Evolutionary conservation across 2,113 vertebrate species (phyloP).

Genomic region (Siniperca knerii): DNA sequence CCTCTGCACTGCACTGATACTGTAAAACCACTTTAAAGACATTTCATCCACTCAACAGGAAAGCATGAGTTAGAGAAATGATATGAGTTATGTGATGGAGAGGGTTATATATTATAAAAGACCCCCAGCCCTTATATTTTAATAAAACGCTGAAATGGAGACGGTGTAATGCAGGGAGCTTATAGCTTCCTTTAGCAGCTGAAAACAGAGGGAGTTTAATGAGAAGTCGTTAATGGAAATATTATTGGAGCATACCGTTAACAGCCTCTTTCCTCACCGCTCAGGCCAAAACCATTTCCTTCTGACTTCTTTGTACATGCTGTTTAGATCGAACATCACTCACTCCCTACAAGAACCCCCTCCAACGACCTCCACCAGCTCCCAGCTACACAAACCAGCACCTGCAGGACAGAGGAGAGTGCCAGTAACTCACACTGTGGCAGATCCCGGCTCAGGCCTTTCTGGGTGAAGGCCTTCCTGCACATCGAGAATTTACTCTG

Average conservation of each 20-base stretch:
- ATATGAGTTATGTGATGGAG: constrained; percentile 61
- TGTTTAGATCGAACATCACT: constrained; percentile 51
- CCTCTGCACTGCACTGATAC: constrained; percentile 59
- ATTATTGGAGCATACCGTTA: constrained; percentile 66
- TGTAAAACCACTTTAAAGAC: constrained; percentile 68
- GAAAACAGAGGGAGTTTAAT: constrained; percentile 64
- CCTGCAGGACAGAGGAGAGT: constrained; percentile 59
- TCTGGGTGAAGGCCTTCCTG: constrained; percentile 54
- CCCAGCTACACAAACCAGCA: constrained; percentile 50
- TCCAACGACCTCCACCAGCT: constrained; percentile 9
- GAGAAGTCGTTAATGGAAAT: constrained; percentile 71
- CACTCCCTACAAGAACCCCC: constrained; percentile 19
- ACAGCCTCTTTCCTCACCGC: constrained; percentile 57
- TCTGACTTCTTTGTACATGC: constrained; percentile 38
- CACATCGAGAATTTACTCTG: constrained; percentile 59
- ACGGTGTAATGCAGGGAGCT: constrained; percentile 46
- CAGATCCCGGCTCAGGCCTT: constrained; percentile 54
- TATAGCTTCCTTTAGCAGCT: constrained; percentile 27
- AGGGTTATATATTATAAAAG: constrained; percentile 49
- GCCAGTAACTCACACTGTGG: constrained; percentile 65
- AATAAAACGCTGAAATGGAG: constrained; percentile 43
- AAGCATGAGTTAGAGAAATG: constrained; percentile 34
- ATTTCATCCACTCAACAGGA: constrained; percentile 66
- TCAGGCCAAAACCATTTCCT: constrained; percentile 67
- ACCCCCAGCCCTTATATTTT: constrained; percentile 35